phyloP scores from a whole-genome alignment of 2,797 vertebrate species.

The Passerculus sandwichensis region DNA sequence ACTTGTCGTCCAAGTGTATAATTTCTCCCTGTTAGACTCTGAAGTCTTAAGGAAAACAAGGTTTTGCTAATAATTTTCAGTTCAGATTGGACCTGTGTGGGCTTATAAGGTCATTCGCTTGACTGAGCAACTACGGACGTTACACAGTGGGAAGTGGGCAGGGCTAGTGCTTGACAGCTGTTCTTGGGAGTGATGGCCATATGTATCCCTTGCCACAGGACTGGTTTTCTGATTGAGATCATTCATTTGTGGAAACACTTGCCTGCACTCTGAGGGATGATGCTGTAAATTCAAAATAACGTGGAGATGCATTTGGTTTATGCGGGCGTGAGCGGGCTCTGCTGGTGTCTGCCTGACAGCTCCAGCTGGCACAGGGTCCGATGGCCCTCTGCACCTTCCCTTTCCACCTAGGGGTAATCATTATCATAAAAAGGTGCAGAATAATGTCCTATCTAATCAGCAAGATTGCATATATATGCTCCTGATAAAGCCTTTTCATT shows the following conservation, averaged over 20 bases:
- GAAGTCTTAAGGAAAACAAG: slow-evolving; percentile 14
- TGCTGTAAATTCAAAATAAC: slow-evolving; percentile 44
- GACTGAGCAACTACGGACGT: slow-evolving; percentile 45
- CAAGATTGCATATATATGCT: not conserved
- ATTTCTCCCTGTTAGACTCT: not conserved
- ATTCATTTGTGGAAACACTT: slow-evolving; percentile 55
- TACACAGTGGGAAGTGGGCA: slow-evolving; percentile 63
- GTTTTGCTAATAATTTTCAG: slow-evolving; percentile 25
- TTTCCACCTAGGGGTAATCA: not conserved
- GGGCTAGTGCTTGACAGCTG: slow-evolving; percentile 65
- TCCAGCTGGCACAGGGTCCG: slow-evolving; percentile 4
- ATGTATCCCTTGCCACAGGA: slow-evolving; percentile 65
- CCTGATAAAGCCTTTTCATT: not conserved
- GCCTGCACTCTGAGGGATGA: slow-evolving; percentile 38
- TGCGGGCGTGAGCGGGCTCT: not conserved
- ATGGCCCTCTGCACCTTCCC: not conserved
- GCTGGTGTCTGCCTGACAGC: not conserved
- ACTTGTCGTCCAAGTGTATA: not conserved
- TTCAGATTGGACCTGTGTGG: slow-evolving; percentile 32
- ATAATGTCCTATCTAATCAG: not conserved
- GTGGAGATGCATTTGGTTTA: not conserved
- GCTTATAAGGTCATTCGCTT: slow-evolving; percentile 64
- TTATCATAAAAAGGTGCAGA: not conserved
- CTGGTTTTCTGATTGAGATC: slow-evolving; percentile 64
- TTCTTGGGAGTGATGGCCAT: slow-evolving; percentile 65